Evolutionary conservation across 2,113 vertebrate species (phyloP).

Genomic region (Saccopteryx bilineata): DNA sequence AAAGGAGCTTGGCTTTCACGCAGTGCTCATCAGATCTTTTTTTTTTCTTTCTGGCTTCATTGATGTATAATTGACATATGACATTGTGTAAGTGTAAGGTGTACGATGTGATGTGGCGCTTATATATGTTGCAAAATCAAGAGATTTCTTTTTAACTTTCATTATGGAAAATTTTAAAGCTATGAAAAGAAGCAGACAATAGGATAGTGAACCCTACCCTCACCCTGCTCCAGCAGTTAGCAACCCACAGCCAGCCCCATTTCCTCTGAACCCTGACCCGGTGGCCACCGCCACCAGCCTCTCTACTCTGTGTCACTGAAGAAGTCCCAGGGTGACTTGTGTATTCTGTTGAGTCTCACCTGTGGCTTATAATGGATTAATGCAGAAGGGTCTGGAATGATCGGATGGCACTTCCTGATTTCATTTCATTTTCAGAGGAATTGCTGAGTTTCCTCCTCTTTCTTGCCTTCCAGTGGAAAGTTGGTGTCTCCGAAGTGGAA

Average conservation of each 20-base stretch:
- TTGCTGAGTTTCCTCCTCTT: conserved; percentile 58
- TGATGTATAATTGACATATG: not conserved
- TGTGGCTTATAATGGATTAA: not conserved
- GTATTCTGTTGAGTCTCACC: not conserved
- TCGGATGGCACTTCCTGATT: not conserved
- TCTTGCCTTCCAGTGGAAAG: conserved; percentile 92
- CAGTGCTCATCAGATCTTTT: not conserved
- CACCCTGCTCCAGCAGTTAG: not conserved
- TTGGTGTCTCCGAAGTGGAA: conserved; percentile 99
- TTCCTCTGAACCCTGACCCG: not conserved
- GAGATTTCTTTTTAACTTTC: not conserved
- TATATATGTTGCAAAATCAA: not conserved
- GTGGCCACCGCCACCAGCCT: rapidly evolving
- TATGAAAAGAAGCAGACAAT: not conserved
- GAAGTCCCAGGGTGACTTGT: not conserved
- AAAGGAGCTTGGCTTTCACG: not conserved
- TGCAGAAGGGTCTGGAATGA: not conserved
- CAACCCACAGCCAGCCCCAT: rapidly evolving
- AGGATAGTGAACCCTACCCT: not conserved
- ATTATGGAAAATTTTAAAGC: not conserved
- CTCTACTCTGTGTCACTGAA: rapidly evolving
- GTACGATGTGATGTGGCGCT: not conserved
- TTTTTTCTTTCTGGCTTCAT: not conserved
- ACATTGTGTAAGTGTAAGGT: not conserved
- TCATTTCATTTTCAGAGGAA: not conserved